Percentiles rank a stretch among this genome's conserved stretches.
These are phyloP conservation scores for Lethrus apterus DNA, from an alignment of 1,140 invertebrate species.

Conservation along the genomic window DNA sequence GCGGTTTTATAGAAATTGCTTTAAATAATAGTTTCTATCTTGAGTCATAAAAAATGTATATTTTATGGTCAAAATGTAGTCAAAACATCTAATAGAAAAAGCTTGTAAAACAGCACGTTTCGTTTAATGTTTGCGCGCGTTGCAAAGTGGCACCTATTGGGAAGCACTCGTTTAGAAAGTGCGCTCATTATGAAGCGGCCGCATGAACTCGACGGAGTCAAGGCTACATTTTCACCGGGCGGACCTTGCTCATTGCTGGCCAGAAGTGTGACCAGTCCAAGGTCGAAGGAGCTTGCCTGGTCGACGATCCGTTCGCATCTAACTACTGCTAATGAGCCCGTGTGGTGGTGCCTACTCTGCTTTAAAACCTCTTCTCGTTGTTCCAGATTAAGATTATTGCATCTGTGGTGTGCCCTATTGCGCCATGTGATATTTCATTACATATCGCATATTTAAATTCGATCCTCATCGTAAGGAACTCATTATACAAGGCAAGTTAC, in stretches of 20 bases:
- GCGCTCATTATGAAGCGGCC: constrained; percentile 26
- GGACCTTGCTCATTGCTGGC: constrained; percentile 34
- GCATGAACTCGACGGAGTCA: constrained; percentile 30
- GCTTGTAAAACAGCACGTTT: too few species aligned
- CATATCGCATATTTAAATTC: not conserved
- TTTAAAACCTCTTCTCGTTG: not conserved
- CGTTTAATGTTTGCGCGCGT: too few species aligned
- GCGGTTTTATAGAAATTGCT: too few species aligned
- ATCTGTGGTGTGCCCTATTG: not conserved
- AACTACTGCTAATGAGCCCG: constrained; percentile 15
- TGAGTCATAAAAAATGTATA: too few species aligned
- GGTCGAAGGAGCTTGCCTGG: constrained; percentile 27
- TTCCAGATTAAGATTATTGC: constrained; percentile 2
- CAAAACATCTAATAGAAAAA: too few species aligned
- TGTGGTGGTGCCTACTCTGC: constrained; percentile 6
- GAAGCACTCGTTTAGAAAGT: constrained; percentile 30
- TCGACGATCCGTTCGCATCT: constrained; percentile 16
- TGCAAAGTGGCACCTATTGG: constrained; percentile 7
- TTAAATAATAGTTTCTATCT: too few species aligned
- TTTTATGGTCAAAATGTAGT: too few species aligned
- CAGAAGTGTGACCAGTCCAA: constrained; percentile 38
- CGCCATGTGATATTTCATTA: not conserved
- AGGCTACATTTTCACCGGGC: constrained; percentile 35
- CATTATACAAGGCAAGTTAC: too few species aligned
- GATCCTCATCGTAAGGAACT: not conserved